Base-by-base conservation (phyloP, 2,797 vertebrate genomes). In the Chaenodraco wilsoni region DNA sequence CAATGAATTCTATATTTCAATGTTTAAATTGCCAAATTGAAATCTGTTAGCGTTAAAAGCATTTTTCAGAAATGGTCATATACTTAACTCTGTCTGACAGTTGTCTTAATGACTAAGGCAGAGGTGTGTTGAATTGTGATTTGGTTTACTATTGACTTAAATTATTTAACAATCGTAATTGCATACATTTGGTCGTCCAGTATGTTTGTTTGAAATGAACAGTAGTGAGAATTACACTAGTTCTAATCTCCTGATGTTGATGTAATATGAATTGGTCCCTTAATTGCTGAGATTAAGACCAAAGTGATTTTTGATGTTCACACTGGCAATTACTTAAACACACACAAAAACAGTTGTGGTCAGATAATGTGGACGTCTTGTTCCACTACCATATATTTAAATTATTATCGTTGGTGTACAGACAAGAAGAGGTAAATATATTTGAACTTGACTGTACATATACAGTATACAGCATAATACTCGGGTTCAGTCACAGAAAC, bases 401-500 rank as follows among this genome's bases (percentile, higher is more conserved):
- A 49, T 23, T 21, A 9, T 4, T 77, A 51, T 72, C 63, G 4
- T 55, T 77, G 65, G 58, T 71, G 59, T 74, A 65, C 43, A 72
- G 72, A 66, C 1, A 0, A 72, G 56, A 58, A 49, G 54, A 71
- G 72, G 74, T 54, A 41, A 55, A 82, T 65, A 13, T 45, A 67
- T 73, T 79, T 83, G 61, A 86, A 75, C 75, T 74, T 61, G 43
- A 77, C 82, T 87, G 78, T 77, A 72, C 78, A 86, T 76, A 82
- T 37, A 81, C 33, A 37, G 33, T 37, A 37, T 45, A 78, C 82
- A 77, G 77, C 79, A 56, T 84, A 85, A 89, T 84, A 90, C 92
- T 93, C 93, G 90, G 89, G 92, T 91, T 92, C 81, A 92, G 76
- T 74, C 81, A 82, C 77, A 78, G 81, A 76, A 79, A 87, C 87